These are phyloP conservation scores for Gasteruption jaculator DNA, from an alignment of 2,888 invertebrate species.

Conservation along the genomic window DNA sequence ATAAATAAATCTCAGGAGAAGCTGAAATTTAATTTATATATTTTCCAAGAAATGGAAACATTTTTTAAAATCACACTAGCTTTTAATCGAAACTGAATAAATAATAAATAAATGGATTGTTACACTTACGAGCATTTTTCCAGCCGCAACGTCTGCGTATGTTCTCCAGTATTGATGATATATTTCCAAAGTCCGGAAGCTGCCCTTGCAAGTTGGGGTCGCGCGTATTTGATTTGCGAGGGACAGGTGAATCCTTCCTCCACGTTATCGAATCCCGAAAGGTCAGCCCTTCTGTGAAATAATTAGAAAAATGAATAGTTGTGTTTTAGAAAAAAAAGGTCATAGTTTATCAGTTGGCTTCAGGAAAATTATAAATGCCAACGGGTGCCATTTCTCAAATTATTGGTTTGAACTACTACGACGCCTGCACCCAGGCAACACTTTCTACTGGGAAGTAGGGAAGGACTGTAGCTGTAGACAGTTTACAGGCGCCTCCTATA, in stretches of 20 bases:
- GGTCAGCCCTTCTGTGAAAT: constrained; percentile 59
- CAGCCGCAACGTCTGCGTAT: constrained; percentile 75
- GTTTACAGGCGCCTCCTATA: too few species aligned
- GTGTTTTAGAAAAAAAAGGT: constrained; percentile 5
- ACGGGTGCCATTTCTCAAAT: too few species aligned
- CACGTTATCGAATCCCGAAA: constrained; percentile 53
- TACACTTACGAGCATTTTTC: constrained; percentile 74
- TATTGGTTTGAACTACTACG: too few species aligned
- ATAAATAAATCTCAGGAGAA: too few species aligned
- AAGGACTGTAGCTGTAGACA: neutral
- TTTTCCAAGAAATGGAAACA: too few species aligned
- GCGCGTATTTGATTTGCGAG: constrained; percentile 72
- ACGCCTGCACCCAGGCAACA: too few species aligned
- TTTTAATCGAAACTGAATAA: too few species aligned
- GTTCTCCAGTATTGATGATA: constrained; percentile 80
- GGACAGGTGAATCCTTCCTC: constrained; percentile 76
- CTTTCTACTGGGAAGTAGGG: constrained; percentile 10
- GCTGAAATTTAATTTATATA: too few species aligned
- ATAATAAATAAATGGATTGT: too few species aligned
- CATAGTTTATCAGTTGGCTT: constrained; percentile 10
- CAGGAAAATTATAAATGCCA: too few species aligned
- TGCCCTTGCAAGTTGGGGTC: constrained; percentile 75
- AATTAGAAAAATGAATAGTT: constrained; percentile 11
- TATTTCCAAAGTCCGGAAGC: constrained; percentile 81
- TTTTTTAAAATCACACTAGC: too few species aligned